These are phyloP conservation scores for Pristionchus exspectatus DNA, from an alignment of 2,888 invertebrate species.

Conservation along the genomic window DNA sequence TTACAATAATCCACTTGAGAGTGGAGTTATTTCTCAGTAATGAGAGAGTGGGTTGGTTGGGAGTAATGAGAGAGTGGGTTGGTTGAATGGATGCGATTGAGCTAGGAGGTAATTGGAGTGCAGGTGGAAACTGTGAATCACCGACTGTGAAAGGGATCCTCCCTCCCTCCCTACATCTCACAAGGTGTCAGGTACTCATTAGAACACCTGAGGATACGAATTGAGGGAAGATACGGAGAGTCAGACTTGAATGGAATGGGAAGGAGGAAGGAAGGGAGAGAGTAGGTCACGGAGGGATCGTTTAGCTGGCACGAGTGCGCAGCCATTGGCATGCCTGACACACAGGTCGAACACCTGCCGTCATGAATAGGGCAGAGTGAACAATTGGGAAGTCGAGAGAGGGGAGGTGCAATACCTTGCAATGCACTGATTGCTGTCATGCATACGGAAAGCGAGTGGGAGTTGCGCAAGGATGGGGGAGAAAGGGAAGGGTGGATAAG, in stretches of 20 bases:
- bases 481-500: background rate
- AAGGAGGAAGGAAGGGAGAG: background rate
- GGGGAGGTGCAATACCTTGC: background rate
- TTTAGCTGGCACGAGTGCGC: background rate
- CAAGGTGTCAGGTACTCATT: conserved; percentile 39
- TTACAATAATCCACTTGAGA: background rate
- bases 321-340: background rate
- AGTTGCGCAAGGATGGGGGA: background rate
- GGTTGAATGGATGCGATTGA: background rate
- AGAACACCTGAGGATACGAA: conserved; percentile 38
- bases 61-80: conserved; percentile 13
- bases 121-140: conserved; percentile 34
- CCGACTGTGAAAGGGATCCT: background rate
- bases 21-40: background rate
- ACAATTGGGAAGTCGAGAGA: background rate
- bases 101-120: conserved; percentile 27
- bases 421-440: conserved; percentile 22
- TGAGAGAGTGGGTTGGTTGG: background rate
- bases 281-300: conserved; percentile 16
- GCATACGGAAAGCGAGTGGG: conserved; percentile 33
- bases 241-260: background rate
- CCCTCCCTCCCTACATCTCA: background rate
- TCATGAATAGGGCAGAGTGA: background rate
- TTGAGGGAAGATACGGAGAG: background rate
- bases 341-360: conserved; percentile 4